These are phyloP conservation scores for Podilymbus podiceps DNA, from an alignment of 2,113 vertebrate species.

Conservation along the genomic window DNA sequence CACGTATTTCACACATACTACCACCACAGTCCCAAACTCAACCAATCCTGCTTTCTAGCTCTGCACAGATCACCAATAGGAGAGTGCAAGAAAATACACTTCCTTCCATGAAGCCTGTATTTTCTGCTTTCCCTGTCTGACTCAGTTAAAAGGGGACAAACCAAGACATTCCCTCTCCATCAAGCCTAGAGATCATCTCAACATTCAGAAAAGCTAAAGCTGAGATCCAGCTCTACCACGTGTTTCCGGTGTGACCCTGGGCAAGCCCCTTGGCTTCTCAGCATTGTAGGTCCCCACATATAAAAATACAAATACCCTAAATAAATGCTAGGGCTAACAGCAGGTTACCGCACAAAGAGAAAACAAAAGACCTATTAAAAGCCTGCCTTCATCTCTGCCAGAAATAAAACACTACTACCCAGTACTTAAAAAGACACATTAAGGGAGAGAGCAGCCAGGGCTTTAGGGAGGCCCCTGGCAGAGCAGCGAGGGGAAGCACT, in stretches of 20 bases:
- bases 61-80: rapidly evolving
- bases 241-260: not conserved
- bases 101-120: not conserved
- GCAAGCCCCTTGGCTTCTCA: not conserved
- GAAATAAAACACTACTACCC: not conserved
- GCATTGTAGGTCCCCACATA: not conserved
- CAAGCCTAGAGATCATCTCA: not conserved
- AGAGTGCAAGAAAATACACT: not conserved
- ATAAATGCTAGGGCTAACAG: not conserved
- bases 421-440: not conserved
- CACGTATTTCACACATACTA: rapidly evolving
- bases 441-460: not conserved
- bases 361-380: slow-evolving; percentile 38
- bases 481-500: not conserved
- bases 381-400: not conserved
- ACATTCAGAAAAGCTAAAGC: not conserved
- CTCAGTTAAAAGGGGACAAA: not conserved
- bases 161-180: not conserved
- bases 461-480: not conserved
- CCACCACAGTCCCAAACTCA: rapidly evolving
- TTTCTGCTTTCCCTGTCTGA: not conserved
- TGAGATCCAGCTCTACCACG: rapidly evolving
- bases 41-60: not conserved
- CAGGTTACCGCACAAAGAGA: not conserved
- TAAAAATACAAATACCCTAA: not conserved